Percentiles rank a stretch among this genome's conserved stretches.
Evolutionary conservation across 2,888 invertebrate species (phyloP).

Genomic region (Cremastinae sp.): DNA sequence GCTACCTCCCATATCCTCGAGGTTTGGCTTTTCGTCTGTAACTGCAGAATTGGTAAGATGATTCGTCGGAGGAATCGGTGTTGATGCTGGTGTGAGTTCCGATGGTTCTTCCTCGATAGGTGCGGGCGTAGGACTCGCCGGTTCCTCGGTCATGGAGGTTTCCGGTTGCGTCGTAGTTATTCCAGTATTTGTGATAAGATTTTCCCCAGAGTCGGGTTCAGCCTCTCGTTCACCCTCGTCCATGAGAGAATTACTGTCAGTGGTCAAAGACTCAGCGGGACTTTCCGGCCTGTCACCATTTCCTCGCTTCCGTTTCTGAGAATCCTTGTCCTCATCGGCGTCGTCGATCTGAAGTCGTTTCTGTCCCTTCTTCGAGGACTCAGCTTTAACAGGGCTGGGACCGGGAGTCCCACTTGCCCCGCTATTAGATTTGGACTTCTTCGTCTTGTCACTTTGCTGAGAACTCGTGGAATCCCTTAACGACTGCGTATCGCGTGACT

Average conservation of each 20-base stretch:
- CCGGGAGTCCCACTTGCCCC: constrained; percentile 40
- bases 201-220: constrained; percentile 74
- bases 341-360: constrained; percentile 83
- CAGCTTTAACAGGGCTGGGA: constrained; percentile 68
- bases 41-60: constrained; percentile 78
- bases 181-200: constrained; percentile 68
- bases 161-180: constrained; percentile 48
- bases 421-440: constrained; percentile 74
- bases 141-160: constrained; percentile 61
- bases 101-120: constrained; percentile 73
- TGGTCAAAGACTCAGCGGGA: constrained; percentile 91
- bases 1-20: constrained; percentile 67
- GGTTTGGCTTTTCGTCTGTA: constrained; percentile 74
- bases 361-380: constrained; percentile 81
- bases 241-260: constrained; percentile 91
- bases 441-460: constrained; percentile 80
- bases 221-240: constrained; percentile 83
- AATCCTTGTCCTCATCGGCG: constrained; percentile 83
- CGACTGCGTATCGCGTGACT: constrained; percentile 57
- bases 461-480: constrained; percentile 61
- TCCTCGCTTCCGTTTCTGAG: constrained; percentile 82
- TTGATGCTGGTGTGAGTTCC: constrained; percentile 70
- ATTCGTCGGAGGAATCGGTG: constrained; percentile 68
- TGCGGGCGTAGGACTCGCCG: constrained; percentile 64
- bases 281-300: constrained; percentile 84